Percentiles rank a stretch among this genome's conserved stretches.
Conservation (phyloP, 2,113 vertebrate species). For the Amblyornis subalaris region DNA sequence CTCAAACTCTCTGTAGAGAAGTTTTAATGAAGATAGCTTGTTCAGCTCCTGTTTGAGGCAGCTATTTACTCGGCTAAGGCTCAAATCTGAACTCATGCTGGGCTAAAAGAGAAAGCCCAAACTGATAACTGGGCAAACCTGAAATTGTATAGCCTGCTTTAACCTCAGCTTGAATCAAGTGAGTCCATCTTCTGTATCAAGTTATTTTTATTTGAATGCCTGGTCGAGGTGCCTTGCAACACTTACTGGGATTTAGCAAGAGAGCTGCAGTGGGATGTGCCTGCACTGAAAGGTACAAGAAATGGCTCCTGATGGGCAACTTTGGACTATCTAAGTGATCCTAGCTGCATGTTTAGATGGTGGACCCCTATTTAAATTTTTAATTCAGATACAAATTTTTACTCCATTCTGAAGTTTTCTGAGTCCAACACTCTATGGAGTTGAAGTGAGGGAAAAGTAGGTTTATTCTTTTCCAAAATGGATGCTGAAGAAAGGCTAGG, state of each 20-base stretch:
- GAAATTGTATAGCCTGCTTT: neutral
- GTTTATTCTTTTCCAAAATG: neutral
- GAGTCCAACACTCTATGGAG: neutral
- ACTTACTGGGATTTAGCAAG: neutral
- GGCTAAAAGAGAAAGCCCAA: slow-evolving; percentile 8
- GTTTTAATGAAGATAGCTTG: slow-evolving; percentile 64
- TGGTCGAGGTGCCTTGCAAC: neutral
- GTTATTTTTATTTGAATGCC: slow-evolving; percentile 9
- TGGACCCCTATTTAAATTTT: neutral
- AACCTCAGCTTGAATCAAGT: neutral
- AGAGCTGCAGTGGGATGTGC: neutral
- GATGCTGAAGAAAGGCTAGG: neutral
- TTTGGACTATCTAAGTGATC: neutral
- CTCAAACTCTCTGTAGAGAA: slow-evolving; percentile 32
- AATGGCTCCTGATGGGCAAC: neutral
- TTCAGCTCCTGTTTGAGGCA: slow-evolving; percentile 18
- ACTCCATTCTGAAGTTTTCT: neutral
- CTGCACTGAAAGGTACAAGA: neutral
- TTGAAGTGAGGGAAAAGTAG: neutral
- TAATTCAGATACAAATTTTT: neutral
- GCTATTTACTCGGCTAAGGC: slow-evolving; percentile 15
- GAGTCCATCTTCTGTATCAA: neutral
- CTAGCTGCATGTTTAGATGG: neutral
- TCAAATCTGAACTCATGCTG: slow-evolving; percentile 32
- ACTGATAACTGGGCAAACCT: slow-evolving; percentile 36